These are phyloP conservation scores for Smittia aterrima DNA, from an alignment of 2,888 invertebrate species.

Conservation along the genomic window DNA sequence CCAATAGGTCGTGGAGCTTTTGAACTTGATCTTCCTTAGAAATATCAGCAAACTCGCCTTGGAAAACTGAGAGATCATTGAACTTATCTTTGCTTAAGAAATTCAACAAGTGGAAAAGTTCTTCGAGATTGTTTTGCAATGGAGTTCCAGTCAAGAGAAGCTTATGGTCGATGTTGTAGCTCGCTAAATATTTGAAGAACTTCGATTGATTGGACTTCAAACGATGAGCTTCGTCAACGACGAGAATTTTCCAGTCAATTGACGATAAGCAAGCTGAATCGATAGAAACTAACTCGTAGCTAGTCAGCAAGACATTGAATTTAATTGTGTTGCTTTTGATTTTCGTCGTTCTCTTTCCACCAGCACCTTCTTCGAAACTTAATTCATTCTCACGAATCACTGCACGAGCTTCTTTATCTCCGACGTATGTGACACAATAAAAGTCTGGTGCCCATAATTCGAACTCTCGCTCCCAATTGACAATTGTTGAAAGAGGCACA, in stretches of 20 bases:
- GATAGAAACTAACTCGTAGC: constrained; percentile 95
- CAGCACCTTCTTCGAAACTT: constrained; percentile 93
- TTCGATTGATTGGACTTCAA: constrained; percentile 99
- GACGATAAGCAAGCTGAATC: constrained; percentile 95
- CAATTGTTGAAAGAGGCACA: constrained; percentile 97
- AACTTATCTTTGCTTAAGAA: constrained; percentile 96
- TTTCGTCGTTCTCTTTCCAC: constrained; percentile 80
- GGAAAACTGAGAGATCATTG: constrained; percentile 89
- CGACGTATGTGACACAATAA: constrained; percentile 72
- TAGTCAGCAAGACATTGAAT: constrained; percentile 96
- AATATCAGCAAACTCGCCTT: constrained; percentile 97
- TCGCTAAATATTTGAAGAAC: constrained; percentile 90
- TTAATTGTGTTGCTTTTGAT: constrained; percentile 82
- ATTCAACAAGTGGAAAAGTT: constrained; percentile 96
- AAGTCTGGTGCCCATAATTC: constrained; percentile 99
- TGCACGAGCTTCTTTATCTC: constrained; percentile 91
- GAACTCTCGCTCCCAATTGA: constrained; percentile 99
- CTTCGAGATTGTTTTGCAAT: constrained; percentile 97
- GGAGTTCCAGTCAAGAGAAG: constrained; percentile 97
- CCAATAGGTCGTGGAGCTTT: constrained; percentile 95
- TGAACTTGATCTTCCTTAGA: constrained; percentile 99
- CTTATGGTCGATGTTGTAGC: constrained; percentile 92
- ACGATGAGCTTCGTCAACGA: constrained; percentile 99
- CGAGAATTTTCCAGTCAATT: constrained; percentile 97
- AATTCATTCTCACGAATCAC: constrained; percentile 93